Evolutionary conservation across 1,140 invertebrate species (phyloP).

Genomic region (Zaprionus gabonicus): DNA sequence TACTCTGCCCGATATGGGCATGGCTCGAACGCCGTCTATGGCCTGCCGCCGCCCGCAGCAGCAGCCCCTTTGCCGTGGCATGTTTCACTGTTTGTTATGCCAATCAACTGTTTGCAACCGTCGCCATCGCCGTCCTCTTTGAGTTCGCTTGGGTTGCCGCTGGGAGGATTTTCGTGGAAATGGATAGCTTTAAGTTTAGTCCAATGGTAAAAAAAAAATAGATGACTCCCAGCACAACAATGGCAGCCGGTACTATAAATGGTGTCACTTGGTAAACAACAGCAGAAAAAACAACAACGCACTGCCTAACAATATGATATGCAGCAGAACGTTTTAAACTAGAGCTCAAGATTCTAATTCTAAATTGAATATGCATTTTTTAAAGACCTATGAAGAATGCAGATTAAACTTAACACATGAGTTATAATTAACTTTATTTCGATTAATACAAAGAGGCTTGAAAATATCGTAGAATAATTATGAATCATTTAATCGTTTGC

Average conservation of each 20-base stretch:
- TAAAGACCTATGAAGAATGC: too few relatives aligned
- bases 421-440: too few relatives aligned
- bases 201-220: constrained; percentile 22
- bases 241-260: constrained; percentile 37
- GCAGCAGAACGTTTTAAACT: background rate
- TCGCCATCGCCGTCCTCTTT: constrained; percentile 37
- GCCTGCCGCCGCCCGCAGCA: constrained; percentile 6
- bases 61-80: constrained; percentile 32
- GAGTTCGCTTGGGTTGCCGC: constrained; percentile 41
- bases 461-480: background rate
- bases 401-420: too few relatives aligned
- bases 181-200: constrained; percentile 50
- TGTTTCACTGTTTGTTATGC: constrained; percentile 43
- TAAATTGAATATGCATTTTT: background rate
- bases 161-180: constrained; percentile 65
- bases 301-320: background rate
- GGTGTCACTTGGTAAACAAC: constrained; percentile 64
- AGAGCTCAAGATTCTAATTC: background rate
- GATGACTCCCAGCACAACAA: constrained; percentile 8
- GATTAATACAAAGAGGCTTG: background rate
- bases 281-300: constrained; percentile 26
- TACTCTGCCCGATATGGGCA: constrained; percentile 58
- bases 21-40: constrained; percentile 30
- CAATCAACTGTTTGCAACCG: constrained; percentile 53
- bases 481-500: background rate